These are phyloP conservation scores for Pardalotus punctatus DNA, from an alignment of 2,113 vertebrate species.

Conservation along the genomic window DNA sequence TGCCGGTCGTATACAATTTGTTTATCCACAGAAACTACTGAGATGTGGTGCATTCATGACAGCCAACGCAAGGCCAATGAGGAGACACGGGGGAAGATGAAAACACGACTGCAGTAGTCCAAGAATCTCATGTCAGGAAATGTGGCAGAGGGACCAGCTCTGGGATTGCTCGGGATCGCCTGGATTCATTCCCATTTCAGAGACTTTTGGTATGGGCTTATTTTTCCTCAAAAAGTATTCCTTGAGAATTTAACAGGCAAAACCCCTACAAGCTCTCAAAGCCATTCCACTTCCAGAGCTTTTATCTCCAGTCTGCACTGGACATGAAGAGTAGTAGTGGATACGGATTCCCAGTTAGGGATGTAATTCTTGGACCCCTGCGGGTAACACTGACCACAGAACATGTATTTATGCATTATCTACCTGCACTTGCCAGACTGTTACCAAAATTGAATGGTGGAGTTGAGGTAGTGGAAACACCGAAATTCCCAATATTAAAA, in stretches of 20 bases:
- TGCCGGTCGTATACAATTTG: conserved; percentile 68
- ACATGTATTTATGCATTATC: conserved; percentile 64
- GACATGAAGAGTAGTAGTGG: background rate
- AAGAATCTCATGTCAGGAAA: conserved; percentile 70
- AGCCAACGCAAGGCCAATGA: conserved; percentile 60
- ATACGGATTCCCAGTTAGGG: background rate
- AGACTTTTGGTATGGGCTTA: background rate
- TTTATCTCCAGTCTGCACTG: background rate
- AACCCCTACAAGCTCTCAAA: background rate
- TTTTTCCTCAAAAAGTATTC: background rate
- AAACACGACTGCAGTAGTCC: conserved; percentile 73
- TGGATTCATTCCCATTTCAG: background rate
- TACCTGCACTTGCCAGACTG: conserved; percentile 97
- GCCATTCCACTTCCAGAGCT: background rate
- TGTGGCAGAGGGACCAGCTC: background rate
- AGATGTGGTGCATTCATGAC: background rate
- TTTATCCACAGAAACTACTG: conserved; percentile 60
- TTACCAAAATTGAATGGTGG: conserved; percentile 97
- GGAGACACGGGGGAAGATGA: conserved; percentile 52
- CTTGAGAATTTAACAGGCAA: background rate
- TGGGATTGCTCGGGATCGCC: background rate
- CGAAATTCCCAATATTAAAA: conserved; percentile 97
- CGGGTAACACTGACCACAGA: conserved; percentile 49
- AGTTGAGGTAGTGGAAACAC: conserved; percentile 89
- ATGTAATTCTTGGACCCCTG: conserved; percentile 78